Evolutionary conservation across 1,140 invertebrate genomes (phyloP).

Genomic region (Heliconius hewitsoni): DNA sequence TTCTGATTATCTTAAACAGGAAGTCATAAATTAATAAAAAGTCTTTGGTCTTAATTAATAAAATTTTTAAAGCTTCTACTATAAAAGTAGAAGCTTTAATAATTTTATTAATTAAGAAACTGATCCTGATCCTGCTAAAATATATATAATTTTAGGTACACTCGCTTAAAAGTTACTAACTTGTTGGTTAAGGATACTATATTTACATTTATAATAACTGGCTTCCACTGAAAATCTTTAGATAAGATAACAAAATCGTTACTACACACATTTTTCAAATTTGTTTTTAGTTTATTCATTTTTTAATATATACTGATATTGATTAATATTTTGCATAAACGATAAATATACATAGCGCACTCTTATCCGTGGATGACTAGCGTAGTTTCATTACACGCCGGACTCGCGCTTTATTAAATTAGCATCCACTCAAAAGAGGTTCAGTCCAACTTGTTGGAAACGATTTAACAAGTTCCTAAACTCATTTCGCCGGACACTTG

Average conservation of each 20-base stretch:
- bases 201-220: slow-evolving; percentile 6
- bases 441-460: slow-evolving; percentile 41
- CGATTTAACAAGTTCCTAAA: slow-evolving; percentile 42
- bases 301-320: too few relatives aligned
- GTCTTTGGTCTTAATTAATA: neutral
- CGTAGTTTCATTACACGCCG: slow-evolving; percentile 36
- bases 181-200: slow-evolving; percentile 23
- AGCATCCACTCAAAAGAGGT: slow-evolving; percentile 42
- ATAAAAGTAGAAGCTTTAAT: neutral
- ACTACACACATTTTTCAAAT: neutral
- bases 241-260: neutral
- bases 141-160: neutral
- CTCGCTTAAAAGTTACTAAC: slow-evolving; percentile 18
- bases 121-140: neutral
- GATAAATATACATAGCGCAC: neutral
- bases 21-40: neutral
- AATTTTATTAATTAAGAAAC: neutral
- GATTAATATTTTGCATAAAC: neutral
- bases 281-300: too few relatives aligned
- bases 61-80: too few relatives aligned
- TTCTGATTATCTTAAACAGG: too few relatives aligned
- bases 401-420: slow-evolving; percentile 41
- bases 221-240: neutral
- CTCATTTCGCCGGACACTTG: slow-evolving; percentile 18
- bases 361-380: neutral